Evolutionary conservation across 35 echinoderm and acorn worm species (phyloP).

Genomic region (Holothuria glaberrima): DNA sequence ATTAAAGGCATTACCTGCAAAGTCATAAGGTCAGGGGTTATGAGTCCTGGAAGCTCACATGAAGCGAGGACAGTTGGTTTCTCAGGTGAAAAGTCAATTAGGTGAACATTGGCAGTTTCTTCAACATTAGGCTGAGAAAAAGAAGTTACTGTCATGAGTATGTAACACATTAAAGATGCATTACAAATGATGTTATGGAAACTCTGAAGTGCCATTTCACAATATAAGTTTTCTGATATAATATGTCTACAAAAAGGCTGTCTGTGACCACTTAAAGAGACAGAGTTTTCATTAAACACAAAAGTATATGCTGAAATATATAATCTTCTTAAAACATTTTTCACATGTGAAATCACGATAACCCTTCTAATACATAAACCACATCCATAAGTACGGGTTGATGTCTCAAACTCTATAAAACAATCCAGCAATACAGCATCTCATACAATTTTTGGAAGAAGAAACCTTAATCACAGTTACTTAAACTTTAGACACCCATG

Average conservation of each 20-base stretch:
- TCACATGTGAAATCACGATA: too few species aligned
- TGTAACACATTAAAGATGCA: too few species aligned
- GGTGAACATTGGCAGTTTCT: constrained; percentile 34
- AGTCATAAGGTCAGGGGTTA: constrained; percentile 26
- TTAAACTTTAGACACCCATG: too few species aligned
- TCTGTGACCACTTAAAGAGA: too few species aligned
- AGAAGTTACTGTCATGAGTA: too few species aligned
- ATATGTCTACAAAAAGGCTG: background rate
- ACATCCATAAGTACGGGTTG: background rate
- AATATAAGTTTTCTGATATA: background rate
- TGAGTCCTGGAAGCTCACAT: background rate
- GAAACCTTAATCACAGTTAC: background rate
- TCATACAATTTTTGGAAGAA: background rate
- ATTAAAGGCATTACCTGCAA: background rate
- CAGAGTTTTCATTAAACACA: background rate
- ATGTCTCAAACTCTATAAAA: background rate
- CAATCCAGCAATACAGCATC: background rate
- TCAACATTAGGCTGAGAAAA: constrained; percentile 12
- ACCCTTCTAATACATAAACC: too few species aligned
- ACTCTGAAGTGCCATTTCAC: background rate
- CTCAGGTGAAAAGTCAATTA: constrained; percentile 13
- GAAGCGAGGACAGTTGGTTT: background rate
- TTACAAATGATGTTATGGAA: background rate
- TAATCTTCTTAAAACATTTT: too few species aligned
- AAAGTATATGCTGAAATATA: too few species aligned